These are phyloP conservation scores for Nemapogon koenigi DNA, from an alignment of 2,888 invertebrate species.

Conservation along the genomic window DNA sequence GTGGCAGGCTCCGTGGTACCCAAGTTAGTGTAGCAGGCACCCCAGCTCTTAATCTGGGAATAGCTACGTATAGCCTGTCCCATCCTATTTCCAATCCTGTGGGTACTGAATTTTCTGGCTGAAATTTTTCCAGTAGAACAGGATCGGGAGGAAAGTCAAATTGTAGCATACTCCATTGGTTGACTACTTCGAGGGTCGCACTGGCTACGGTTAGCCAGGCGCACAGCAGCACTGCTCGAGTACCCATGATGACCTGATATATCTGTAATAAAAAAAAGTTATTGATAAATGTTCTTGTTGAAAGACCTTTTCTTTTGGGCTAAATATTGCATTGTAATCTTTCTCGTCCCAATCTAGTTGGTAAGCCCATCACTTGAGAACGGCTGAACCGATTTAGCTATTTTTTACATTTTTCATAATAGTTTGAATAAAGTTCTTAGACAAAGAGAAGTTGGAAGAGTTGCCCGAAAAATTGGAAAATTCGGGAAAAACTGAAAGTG, in stretches of 20 bases:
- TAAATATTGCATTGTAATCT: too few species aligned
- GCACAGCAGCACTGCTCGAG: conserved; percentile 24
- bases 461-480: too few species aligned
- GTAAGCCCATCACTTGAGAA: too few species aligned
- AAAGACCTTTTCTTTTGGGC: too few species aligned
- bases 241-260: background rate
- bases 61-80: conserved; percentile 77
- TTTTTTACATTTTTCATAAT: too few species aligned
- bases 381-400: too few species aligned
- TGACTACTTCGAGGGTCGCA: conserved; percentile 65
- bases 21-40: conserved; percentile 78
- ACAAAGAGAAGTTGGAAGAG: too few species aligned
- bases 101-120: conserved; percentile 76
- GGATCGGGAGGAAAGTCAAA: conserved; percentile 73
- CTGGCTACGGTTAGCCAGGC: conserved; percentile 37
- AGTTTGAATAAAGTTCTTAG: too few species aligned
- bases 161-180: conserved; percentile 73
- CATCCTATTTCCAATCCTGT: conserved; percentile 78
- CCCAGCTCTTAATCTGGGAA: conserved; percentile 76
- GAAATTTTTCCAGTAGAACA: conserved; percentile 61
- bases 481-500: too few species aligned
- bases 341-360: too few species aligned
- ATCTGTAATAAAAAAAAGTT: background rate
- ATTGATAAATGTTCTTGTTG: background rate
- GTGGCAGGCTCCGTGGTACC: conserved; percentile 69